Percentiles rank a stretch among this genome's conserved stretches.
These are phyloP conservation scores for Trinorchestia longiramus DNA, from an alignment of 1,140 invertebrate species.

Conservation along the genomic window DNA sequence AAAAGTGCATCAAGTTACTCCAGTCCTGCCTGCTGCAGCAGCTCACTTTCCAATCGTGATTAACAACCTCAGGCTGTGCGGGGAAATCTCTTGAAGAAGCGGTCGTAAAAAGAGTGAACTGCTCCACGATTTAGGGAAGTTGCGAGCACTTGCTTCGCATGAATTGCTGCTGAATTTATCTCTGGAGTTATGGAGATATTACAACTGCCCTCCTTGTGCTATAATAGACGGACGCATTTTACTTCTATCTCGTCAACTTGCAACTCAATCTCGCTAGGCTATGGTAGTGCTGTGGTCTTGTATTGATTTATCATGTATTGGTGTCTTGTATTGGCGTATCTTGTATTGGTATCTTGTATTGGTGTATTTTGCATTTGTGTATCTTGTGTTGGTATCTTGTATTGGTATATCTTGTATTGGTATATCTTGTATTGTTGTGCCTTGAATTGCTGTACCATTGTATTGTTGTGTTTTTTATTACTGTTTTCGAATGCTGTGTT, in stretches of 20 bases:
- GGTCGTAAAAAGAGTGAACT: slow-evolving; percentile 4
- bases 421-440: neutral
- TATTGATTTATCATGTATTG: too few relatives aligned
- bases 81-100: neutral
- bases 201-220: neutral
- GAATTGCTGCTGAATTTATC: slow-evolving; percentile 20
- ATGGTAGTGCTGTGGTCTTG: neutral
- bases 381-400: neutral
- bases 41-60: neutral
- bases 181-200: neutral
- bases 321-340: neutral
- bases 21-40: neutral
- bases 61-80: neutral
- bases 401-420: neutral
- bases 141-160: neutral
- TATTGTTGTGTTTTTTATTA: neutral
- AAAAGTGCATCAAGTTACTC: too few relatives aligned
- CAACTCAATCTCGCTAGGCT: neutral
- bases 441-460: neutral
- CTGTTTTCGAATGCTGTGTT: neutral
- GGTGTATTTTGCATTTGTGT: neutral
- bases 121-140: neutral
- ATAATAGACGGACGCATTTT: neutral
- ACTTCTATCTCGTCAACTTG: neutral
- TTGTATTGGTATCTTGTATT: neutral